Evolutionary conservation across 2,888 invertebrate genomes (phyloP), one percentile per base, ranked within the genome.

Genomic region (Erebia aethiops): DNA sequence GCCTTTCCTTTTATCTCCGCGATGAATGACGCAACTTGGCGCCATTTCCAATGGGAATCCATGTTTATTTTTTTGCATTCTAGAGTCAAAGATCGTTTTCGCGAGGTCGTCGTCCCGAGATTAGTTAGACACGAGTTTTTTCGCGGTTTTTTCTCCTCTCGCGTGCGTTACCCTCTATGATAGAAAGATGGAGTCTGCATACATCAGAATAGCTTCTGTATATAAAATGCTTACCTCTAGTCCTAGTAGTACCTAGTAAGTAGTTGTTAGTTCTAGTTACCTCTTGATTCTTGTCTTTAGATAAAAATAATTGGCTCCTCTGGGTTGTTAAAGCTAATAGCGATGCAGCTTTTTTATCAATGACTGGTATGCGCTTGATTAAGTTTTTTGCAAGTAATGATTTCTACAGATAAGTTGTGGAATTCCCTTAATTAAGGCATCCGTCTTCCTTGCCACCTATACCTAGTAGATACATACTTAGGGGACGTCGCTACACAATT

Each of bases 51-150:
- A 75, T 75, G 69, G 76, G 74, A 75, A 76, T 73, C 72, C 71
- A 74, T 76, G 75, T 77, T 75, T 75, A 75, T 77, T 80, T 79
- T 86, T 85, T 84, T 46, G 82, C 84, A 73, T 74, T 83, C 84
- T 78, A 82, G 84, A 80, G 73, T 74, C 79, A 77, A 76, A 78
- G 78, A 78, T 78, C 79, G 78, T 78, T 84, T 88, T 87, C 84
- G 86, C 85, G 87, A 87, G 92, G 88, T 92, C 90, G 84, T 76
- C 81, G 91, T 74, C 86, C 91, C 82, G 79, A 80, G 83, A 86
- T 89, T 87, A 84, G 87, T 87, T 88, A 87, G 87, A 86, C 87
- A 85, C 83, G 78, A 79, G 74, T 75, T 89, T 91, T 86, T 82
- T 83, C 79, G 79, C 81, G 78, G 78, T 80, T 89, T 90, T 90